Evolutionary conservation across 92 coral and sea anemone genomes (phyloP), one percentile per base, ranked within the genome.

Genomic region (Zoanthus solanderi): DNA sequence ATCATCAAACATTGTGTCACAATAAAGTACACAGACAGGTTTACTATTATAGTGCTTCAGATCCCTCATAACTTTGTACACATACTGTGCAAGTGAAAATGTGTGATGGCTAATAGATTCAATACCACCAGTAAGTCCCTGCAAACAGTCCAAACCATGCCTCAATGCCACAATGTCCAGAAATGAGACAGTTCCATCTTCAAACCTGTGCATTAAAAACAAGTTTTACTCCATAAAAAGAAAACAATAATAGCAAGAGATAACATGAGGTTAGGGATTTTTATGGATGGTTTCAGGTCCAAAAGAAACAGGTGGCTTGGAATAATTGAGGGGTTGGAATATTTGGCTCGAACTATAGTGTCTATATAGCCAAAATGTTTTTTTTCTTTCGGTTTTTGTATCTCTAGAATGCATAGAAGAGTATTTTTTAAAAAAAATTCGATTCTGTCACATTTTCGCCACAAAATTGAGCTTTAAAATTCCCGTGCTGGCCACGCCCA

Each of bases 181-280:
- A 86, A 92, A 97, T 17, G 99, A 93, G 63, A 94, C 87, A 5
- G 99, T 97, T 31, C 99, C 99, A 87, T 97, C 98, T 83, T 95
- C 96, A 94, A 93, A 94, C 87, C 99, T 97, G 88, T 7, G 3
- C 0, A n/a, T 7, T 12, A 13, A 48, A 67, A 65, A 67, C 23
- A 81, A 8, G 7, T 78, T 5, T 23, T 61, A 7, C 0, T 69
- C 14, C 45, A 69, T 0, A 29, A 7, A 31, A 34, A 14, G 12
- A 30, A 69, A 30, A 9, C 42, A 29, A 69, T 31, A 69, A 23
- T n/a, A 63, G 9, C 29, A 17, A n/a, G 7, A 63, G 69, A 63
- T 1, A n/a, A 18, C 2, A 9, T 4, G 28, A 16, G 29, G 5
- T 13, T 58, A 58, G n/a, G n/a, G 17, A 37, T 37, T 37, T 37